These are phyloP conservation scores for Macaria liturata DNA, from an alignment of 2,888 invertebrate species.

Conservation along the genomic window DNA sequence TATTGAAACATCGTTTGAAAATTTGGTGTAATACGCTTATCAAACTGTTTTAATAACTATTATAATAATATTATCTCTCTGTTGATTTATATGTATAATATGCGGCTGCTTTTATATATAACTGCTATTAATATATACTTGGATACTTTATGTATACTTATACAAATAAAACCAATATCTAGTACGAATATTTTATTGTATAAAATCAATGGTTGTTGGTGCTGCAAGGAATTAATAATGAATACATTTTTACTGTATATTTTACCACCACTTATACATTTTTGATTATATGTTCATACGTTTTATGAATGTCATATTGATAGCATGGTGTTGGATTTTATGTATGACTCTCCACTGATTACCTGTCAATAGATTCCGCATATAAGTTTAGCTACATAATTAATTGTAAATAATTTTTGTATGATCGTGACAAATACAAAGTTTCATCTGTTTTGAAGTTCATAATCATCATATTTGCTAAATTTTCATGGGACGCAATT, in stretches of 20 bases:
- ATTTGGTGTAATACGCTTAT: conserved; percentile 12
- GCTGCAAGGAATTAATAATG: conserved; percentile 33
- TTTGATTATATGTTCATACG: conserved; percentile 2
- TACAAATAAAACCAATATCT: too few relatives aligned
- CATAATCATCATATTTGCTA: too few relatives aligned
- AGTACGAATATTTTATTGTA: background rate
- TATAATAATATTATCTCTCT: too few relatives aligned
- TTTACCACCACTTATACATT: conserved; percentile 9
- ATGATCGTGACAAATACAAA: too few relatives aligned
- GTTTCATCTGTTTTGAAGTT: too few relatives aligned
- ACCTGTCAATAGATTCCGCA: too few relatives aligned
- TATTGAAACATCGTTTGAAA: conserved; percentile 1
- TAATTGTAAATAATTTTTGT: too few relatives aligned
- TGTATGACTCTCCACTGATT: background rate
- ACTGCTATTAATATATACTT: conserved; percentile 1
- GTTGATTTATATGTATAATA: too few relatives aligned
- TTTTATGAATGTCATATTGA: conserved; percentile 7
- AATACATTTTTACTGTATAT: conserved; percentile 33
- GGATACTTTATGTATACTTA: background rate
- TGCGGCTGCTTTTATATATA: background rate
- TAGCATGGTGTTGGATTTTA: conserved; percentile 15
- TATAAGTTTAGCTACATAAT: too few relatives aligned
- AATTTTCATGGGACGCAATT: too few relatives aligned
- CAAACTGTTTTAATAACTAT: background rate
- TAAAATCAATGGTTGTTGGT: conserved; percentile 5